Evolutionary conservation across 2,797 vertebrate genomes (phyloP), one percentile per base, ranked within the genome.

Genomic region (Neomorphus geoffroyi): DNA sequence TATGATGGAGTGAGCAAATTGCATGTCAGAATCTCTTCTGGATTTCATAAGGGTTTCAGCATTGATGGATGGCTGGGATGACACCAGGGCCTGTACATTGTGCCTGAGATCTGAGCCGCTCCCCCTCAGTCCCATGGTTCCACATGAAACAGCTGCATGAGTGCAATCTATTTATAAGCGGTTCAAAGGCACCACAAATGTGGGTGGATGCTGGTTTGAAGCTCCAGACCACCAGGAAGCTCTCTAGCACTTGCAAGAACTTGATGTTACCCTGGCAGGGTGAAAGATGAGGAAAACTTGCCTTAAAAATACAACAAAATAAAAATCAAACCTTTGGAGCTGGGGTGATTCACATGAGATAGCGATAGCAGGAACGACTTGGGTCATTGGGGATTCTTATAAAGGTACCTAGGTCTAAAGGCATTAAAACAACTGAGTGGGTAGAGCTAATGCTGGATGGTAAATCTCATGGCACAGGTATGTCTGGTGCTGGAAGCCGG

Each of bases 41-140:
- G 95, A 96, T 90, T 71, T 83, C 96, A 95, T 98, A 96, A 96
- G 67, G 72, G 77, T 91, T 90, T 70, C 92, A 74, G 90, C 85
- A 88, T 88, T 98, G 98, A 98, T 96, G 97, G 98, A 98, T 97
- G 91, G 88, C 53, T 0, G 50, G 88, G 91, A 90, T 86, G 93
- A 92, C 86, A 69, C 87, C 17, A 18, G 71, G 57, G 50, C 27
- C 18, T 39, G 39, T 18, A 94, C 27, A 18, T 18, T 72, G 74
- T 48, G 90, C 70, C 62, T 11, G 90, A 90, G 96, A 95, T 92
- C 93, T 90, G 28, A 96, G 94, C 80, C 5, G 32, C 86, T 70
- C 64, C 92, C 79, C 39, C 61, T n/a, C 1, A 1, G 33, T 93
- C 80, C 84, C 80, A 41, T 27, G 57, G 78, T 23, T 87, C 48